Evolutionary conservation across 2,797 vertebrate species (phyloP).

Genomic region (Rachycentron canadum): DNA sequence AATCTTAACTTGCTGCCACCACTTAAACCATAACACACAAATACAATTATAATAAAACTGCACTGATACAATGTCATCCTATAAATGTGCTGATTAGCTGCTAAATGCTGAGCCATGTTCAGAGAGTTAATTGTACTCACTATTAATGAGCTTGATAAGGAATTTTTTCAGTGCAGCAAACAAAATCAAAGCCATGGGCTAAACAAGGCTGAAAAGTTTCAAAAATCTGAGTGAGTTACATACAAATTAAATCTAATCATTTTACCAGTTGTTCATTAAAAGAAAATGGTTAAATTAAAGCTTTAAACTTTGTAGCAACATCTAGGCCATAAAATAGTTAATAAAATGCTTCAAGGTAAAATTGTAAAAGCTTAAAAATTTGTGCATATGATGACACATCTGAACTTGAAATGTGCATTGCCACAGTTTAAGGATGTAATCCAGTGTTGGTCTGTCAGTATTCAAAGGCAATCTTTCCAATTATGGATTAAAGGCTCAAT

Average conservation of each 20-base stretch:
- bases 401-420: background rate
- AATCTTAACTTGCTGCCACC: background rate
- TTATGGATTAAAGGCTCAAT: background rate
- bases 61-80: background rate
- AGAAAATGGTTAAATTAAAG: background rate
- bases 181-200: background rate
- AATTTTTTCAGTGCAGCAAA: background rate
- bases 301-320: background rate
- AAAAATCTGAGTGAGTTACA: background rate
- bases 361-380: background rate
- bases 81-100: background rate
- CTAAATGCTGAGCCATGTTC: background rate
- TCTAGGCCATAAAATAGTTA: too few relatives aligned
- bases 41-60: constrained; percentile 15
- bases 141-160: too few relatives aligned
- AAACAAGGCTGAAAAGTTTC: background rate
- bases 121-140: background rate
- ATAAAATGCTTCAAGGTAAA: background rate
- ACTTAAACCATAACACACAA: background rate
- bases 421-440: background rate
- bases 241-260: too few relatives aligned
- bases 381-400: background rate
- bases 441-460: background rate
- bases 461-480: background rate
- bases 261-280: background rate